A percentile compares a stretch with the other conserved stretches of the same genome.
Conservation (phyloP, 2,797 vertebrate species). For the Macroramphosus scolopax region DNA sequence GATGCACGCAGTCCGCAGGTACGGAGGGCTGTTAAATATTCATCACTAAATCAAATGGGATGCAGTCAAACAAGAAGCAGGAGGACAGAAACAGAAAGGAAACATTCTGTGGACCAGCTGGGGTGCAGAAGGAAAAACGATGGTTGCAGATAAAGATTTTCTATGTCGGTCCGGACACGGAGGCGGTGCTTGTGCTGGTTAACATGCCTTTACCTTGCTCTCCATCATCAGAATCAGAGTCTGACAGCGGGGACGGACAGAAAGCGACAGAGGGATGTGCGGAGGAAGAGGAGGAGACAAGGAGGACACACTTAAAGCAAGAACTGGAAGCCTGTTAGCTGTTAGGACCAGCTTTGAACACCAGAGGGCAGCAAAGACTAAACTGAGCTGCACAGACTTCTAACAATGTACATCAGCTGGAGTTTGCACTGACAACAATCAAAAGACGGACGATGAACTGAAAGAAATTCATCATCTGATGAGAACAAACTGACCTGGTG, state of each 20-base stretch:
- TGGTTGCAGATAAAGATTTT: too few relatives aligned
- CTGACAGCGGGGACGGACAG: slow-evolving; percentile 69
- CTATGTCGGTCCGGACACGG: too few relatives aligned
- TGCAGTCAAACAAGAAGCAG: slow-evolving; percentile 6
- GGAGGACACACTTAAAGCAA: slow-evolving; percentile 69
- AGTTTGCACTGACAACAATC: too few relatives aligned
- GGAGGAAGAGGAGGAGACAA: slow-evolving; percentile 38
- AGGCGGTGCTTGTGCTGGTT: too few relatives aligned
- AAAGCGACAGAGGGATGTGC: slow-evolving; percentile 27
- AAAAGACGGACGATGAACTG: too few relatives aligned
- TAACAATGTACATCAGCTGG: too few relatives aligned
- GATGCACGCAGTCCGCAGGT: too few relatives aligned
- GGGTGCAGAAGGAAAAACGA: slow-evolving; percentile 19
- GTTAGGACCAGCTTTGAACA: slow-evolving; percentile 14
- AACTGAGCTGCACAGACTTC: not conserved
- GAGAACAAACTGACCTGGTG: slow-evolving; percentile 59
- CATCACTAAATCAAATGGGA: not conserved
- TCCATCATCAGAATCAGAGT: slow-evolving; percentile 81
- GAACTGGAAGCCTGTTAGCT: not conserved
- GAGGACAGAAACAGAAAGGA: not conserved
- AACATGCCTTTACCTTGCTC: slow-evolving; percentile 83
- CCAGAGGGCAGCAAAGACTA: slow-evolving; percentile 42
- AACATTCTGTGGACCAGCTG: slow-evolving; percentile 4
- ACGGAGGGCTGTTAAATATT: too few relatives aligned
- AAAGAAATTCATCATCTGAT: not conserved